These are phyloP conservation scores for Papilio xuthus DNA, from an alignment of 1,140 invertebrate species.

Conservation along the genomic window DNA sequence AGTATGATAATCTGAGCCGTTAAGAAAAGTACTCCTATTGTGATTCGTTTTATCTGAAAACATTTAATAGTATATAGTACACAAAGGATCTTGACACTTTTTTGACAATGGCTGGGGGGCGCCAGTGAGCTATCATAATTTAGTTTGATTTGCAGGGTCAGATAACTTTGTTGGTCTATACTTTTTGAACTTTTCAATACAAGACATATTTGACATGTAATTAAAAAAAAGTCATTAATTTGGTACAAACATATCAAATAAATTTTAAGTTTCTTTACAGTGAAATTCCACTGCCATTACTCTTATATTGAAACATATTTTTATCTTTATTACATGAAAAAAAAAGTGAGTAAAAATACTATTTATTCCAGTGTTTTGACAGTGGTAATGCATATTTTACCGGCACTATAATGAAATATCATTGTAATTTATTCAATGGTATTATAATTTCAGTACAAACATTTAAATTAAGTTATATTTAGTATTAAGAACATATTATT, in stretches of 20 bases:
- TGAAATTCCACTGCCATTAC: background rate
- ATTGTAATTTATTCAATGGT: background rate
- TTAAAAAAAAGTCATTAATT: background rate
- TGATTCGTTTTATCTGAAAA: too few species aligned
- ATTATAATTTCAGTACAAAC: slow-evolving; percentile 31
- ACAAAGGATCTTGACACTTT: too few species aligned
- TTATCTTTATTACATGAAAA: background rate
- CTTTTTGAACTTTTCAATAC: background rate
- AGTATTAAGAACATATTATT: slow-evolving; percentile 15
- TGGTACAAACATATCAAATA: background rate
- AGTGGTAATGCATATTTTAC: background rate
- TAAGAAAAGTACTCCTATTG: too few species aligned
- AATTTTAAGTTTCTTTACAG: background rate
- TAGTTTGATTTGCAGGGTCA: too few species aligned
- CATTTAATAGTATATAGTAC: too few species aligned
- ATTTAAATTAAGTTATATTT: slow-evolving; percentile 32
- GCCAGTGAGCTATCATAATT: too few species aligned
- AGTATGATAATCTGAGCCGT: too few species aligned
- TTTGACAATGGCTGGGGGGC: too few species aligned
- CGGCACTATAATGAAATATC: background rate
- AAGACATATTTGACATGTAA: background rate
- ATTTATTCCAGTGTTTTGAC: background rate
- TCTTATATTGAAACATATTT: background rate
- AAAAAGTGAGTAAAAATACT: background rate
- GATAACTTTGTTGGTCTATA: background rate